phyloP scores from a whole-genome alignment of 2,113 vertebrate genomes.

The Cricetomys ansorgei region DNA sequence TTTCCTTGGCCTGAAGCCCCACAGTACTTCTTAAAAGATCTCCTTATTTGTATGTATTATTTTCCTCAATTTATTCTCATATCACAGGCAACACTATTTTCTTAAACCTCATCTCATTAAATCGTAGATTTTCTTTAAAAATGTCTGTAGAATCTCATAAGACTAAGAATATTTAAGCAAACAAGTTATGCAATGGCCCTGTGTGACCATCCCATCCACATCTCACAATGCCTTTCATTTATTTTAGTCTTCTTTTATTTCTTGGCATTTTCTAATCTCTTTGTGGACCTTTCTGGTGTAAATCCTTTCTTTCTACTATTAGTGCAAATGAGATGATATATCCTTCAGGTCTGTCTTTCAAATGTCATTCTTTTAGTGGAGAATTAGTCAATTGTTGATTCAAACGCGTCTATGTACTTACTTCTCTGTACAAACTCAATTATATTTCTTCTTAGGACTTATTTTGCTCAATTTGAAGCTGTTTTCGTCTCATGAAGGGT shows the following conservation, averaged over 20 bases:
- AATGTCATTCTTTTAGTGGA: not conserved
- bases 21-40: not conserved
- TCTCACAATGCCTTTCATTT: not conserved
- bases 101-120: conserved; percentile 57
- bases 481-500: not conserved
- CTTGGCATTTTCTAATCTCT: not conserved
- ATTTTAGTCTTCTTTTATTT: not conserved
- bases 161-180: not conserved
- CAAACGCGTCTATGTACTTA: not conserved
- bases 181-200: not conserved
- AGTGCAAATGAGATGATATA: not conserved
- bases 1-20: not conserved
- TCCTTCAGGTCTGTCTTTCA: not conserved
- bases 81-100: conserved; percentile 3
- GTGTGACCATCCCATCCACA: not conserved
- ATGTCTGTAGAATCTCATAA: conserved; percentile 30
- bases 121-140: conserved; percentile 29
- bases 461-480: not conserved
- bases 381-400: conserved; percentile 12
- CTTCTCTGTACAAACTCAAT: not conserved
- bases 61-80: conserved; percentile 20
- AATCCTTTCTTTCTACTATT: not conserved
- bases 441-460: not conserved
- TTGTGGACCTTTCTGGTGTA: not conserved
- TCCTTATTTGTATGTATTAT: conserved; percentile 37